These are phyloP conservation scores for Helicolenus hilgendorfi DNA, from an alignment of 2,797 vertebrate species.

Conservation along the genomic window DNA sequence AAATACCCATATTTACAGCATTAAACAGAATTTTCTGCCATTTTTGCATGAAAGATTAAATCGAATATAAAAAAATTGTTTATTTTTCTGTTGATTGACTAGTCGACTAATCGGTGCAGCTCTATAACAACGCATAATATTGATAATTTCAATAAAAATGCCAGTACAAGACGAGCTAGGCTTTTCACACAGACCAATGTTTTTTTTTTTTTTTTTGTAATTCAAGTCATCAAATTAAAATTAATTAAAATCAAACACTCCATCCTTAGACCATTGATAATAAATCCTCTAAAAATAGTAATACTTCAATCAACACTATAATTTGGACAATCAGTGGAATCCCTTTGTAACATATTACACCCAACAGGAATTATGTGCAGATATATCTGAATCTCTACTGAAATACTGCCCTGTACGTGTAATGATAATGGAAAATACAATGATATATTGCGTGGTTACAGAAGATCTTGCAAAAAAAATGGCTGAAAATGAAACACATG, in stretches of 20 bases:
- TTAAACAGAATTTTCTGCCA: no score
- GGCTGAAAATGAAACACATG: constrained; percentile 3
- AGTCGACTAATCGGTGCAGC: no score
- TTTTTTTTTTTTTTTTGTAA: not conserved
- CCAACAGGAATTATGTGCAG: not conserved
- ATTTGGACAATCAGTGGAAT: not conserved
- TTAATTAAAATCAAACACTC: not conserved
- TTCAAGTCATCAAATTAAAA: no score
- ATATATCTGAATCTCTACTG: not conserved
- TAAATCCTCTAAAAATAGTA: not conserved
- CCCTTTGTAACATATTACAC: not conserved
- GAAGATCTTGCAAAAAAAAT: not conserved
- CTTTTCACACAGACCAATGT: not conserved
- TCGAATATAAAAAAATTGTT: no score
- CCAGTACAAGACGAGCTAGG: not conserved
- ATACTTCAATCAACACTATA: not conserved
- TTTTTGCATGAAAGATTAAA: no score
- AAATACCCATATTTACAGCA: no score
- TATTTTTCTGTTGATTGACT: no score
- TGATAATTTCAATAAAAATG: no score
- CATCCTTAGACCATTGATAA: not conserved
- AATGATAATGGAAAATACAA: not conserved
- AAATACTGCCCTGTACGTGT: not conserved
- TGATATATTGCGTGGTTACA: no score
- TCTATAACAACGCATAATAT: no score